phyloP scores from a whole-genome alignment of 2,113 vertebrate species.

The Uropsilus gracilis region DNA sequence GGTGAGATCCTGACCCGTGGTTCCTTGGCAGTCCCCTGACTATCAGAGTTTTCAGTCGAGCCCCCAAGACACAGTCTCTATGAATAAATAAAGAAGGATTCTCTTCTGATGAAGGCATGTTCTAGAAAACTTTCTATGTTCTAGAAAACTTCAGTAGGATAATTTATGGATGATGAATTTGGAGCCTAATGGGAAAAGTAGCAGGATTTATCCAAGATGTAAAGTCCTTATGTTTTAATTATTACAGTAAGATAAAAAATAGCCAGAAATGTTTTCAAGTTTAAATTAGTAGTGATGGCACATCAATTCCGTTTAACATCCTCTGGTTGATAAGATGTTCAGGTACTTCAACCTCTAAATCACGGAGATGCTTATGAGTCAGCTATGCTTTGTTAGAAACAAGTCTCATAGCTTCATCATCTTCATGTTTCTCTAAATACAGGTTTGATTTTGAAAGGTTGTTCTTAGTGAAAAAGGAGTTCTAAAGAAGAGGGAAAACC shows the following conservation, averaged over 20 bases:
- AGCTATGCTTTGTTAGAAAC: neutral
- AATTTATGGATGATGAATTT: neutral
- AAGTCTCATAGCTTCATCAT: too few relatives aligned
- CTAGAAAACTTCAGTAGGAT: neutral
- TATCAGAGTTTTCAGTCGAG: too few relatives aligned
- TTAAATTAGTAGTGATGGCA: neutral
- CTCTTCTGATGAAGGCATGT: neutral
- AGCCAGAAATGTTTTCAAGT: neutral
- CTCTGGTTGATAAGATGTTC: neutral
- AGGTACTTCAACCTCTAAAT: neutral
- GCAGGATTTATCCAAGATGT: constrained; percentile 11
- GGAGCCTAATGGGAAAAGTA: neutral
- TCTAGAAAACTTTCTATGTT: neutral
- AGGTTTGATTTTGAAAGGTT: constrained; percentile 32
- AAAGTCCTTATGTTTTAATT: neutral
- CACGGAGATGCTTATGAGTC: neutral
- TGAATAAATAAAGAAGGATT: neutral
- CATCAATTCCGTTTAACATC: neutral
- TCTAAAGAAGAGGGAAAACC: neutral
- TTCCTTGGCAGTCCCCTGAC: neutral
- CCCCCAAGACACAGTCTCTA: neutral
- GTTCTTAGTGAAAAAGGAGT: neutral
- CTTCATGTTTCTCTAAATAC: neutral
- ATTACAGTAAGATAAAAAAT: neutral
- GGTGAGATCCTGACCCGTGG: neutral